phyloP scores from a whole-genome alignment of 2,888 invertebrate genomes.

The Strigamia transsilvanica region DNA sequence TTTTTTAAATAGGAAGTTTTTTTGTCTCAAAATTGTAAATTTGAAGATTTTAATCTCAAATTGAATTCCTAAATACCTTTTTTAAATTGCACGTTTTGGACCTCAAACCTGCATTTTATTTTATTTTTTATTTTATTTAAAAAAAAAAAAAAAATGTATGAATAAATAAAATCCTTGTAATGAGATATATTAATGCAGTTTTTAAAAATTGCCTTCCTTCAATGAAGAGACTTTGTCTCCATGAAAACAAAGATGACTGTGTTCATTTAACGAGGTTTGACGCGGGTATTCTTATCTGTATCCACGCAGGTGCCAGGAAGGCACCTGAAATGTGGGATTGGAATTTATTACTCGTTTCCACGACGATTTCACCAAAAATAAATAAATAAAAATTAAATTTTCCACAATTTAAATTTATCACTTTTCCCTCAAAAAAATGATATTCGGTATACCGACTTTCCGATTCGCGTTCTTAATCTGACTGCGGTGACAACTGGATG shows the following conservation, averaged over 20 bases:
- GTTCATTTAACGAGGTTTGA: not conserved
- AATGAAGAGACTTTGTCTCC: not conserved
- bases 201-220: not conserved
- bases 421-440: no score
- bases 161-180: not conserved
- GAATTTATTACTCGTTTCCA: slow-evolving; percentile 1
- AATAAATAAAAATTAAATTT: not conserved
- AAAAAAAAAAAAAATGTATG: no score
- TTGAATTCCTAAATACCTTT: not conserved
- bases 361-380: not conserved
- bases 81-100: not conserved
- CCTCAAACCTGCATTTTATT: not conserved
- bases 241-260: not conserved
- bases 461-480: not conserved
- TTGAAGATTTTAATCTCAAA: not conserved
- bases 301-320: slow-evolving; percentile 27
- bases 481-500: not conserved
- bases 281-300: slow-evolving; percentile 22
- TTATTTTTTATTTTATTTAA: not conserved
- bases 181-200: not conserved
- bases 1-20: not conserved
- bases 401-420: not conserved
- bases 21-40: not conserved
- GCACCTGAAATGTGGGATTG: slow-evolving; percentile 25
- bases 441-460: no score